A percentile compares a stretch with the other conserved stretches of the same genome.
Conservation (phyloP, 2,113 vertebrate genomes). For the Pardalotus punctatus region DNA sequence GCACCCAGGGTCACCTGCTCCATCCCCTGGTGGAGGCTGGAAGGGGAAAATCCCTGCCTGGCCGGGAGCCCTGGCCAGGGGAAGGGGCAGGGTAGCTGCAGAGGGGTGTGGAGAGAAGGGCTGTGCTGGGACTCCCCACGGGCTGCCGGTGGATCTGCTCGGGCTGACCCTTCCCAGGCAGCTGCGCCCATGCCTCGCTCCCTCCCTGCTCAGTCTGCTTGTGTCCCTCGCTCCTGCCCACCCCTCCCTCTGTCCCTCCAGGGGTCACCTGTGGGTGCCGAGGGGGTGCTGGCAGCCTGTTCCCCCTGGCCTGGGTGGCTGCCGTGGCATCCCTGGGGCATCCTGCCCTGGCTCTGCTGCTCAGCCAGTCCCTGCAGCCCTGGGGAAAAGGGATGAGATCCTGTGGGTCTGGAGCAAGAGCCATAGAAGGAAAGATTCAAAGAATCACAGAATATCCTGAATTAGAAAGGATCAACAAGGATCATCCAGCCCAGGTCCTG, state of each 20-base stretch:
- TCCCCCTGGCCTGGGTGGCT: background rate
- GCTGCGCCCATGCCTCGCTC: background rate
- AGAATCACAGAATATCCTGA: background rate
- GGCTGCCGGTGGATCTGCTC: background rate
- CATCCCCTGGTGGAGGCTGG: background rate
- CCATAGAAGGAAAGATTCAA: background rate
- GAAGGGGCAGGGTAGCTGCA: background rate
- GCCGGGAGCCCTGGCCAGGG: fast-evolving
- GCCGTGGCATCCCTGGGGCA: background rate
- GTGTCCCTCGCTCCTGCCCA: background rate
- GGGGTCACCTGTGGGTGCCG: background rate
- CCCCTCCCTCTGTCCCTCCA: background rate
- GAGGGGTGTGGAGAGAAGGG: background rate
- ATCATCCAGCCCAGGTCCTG: fast-evolving
- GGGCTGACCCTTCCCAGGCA: background rate
- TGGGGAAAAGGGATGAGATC: background rate
- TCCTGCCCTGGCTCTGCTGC: background rate
- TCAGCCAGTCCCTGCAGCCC: background rate
- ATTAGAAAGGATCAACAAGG: background rate
- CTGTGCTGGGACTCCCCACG: background rate
- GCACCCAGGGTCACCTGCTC: background rate
- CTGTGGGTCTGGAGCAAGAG: background rate
- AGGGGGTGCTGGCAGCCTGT: background rate
- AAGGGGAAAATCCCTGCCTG: background rate
- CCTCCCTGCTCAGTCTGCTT: background rate